These are phyloP conservation scores for Remorina albescens DNA, from an alignment of 2,797 vertebrate genomes.

Conservation along the genomic window DNA sequence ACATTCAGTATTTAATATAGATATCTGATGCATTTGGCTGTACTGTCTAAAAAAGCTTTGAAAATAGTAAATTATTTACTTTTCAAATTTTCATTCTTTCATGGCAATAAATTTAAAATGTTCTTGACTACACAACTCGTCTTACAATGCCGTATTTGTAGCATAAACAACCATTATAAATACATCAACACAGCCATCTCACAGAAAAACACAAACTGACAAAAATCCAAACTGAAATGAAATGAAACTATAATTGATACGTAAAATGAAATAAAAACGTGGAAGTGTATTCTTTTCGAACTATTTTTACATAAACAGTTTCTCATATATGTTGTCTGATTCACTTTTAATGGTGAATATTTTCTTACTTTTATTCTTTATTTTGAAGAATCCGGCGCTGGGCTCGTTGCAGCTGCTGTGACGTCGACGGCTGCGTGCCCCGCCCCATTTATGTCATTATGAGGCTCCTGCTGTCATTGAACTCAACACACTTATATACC, in stretches of 20 bases:
- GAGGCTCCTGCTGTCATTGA: conserved; percentile 4
- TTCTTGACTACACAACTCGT: too few relatives aligned
- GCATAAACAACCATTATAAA: too few relatives aligned
- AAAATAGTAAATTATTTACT: background rate
- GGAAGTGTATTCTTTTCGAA: background rate
- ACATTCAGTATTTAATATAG: too few relatives aligned
- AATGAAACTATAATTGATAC: too few relatives aligned
- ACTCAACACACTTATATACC: background rate
- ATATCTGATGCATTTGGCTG: background rate
- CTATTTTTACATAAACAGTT: background rate
- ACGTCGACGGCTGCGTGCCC: conserved; percentile 49
- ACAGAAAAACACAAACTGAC: background rate
- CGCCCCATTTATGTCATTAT: conserved; percentile 38
- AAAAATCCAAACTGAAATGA: background rate
- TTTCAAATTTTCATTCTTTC: background rate
- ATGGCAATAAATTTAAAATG: too few relatives aligned
- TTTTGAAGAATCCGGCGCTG: conserved; percentile 13
- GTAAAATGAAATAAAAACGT: background rate
- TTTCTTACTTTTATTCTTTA: conserved; percentile 11
- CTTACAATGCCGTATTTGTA: too few relatives aligned
- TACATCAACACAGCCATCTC: background rate
- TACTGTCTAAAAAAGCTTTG: background rate
- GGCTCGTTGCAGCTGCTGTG: background rate
- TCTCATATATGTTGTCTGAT: too few relatives aligned
- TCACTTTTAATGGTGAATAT: too few relatives aligned